A percentile compares a stretch with the other conserved stretches of the same genome.
Evolutionary conservation across 2,797 vertebrate species (phyloP).

Genomic region (Peromyscus melanophrys): DNA sequence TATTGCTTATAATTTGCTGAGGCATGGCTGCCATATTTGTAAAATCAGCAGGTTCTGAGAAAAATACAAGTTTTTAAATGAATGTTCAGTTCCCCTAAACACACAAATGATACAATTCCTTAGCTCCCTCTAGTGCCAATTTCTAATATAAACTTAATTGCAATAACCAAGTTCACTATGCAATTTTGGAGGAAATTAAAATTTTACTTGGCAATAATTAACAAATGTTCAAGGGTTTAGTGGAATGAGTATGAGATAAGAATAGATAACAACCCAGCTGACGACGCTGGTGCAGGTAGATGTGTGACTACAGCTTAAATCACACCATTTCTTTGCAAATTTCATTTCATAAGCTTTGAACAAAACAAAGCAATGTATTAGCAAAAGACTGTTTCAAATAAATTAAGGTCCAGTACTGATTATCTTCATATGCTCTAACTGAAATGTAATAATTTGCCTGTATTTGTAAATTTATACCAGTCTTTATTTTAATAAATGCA

Average conservation of each 20-base stretch:
- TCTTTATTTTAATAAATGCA: slow-evolving; percentile 29
- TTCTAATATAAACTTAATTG: slow-evolving; percentile 88
- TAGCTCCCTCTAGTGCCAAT: slow-evolving; percentile 97
- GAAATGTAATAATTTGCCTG: slow-evolving; percentile 5
- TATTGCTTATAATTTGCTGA: slow-evolving; percentile 93
- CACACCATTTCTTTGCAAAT: slow-evolving; percentile 23
- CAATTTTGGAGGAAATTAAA: slow-evolving; percentile 90
- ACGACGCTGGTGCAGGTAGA: slow-evolving; percentile 74
- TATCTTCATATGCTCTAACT: slow-evolving; percentile 28
- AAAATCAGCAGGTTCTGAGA: slow-evolving; percentile 92
- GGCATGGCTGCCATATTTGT: slow-evolving; percentile 93
- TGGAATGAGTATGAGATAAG: slow-evolving; percentile 79
- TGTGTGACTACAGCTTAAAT: slow-evolving; percentile 69
- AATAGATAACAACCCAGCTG: slow-evolving; percentile 82
- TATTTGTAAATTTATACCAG: not conserved
- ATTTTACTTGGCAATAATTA: slow-evolving; percentile 90
- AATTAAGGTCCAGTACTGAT: slow-evolving; percentile 63
- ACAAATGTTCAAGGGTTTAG: slow-evolving; percentile 86
- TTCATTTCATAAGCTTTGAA: slow-evolving; percentile 51
- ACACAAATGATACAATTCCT: slow-evolving; percentile 94
- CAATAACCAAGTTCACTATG: slow-evolving; percentile 84
- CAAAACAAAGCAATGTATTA: slow-evolving; percentile 61
- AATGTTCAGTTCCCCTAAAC: slow-evolving; percentile 87
- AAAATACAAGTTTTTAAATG: slow-evolving; percentile 91
- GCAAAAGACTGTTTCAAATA: slow-evolving; percentile 69